A percentile compares a stretch with the other conserved stretches of the same genome.
These are phyloP conservation scores for Arrhamphus sclerolepis DNA, from an alignment of 2,797 vertebrate genomes.

Conservation along the genomic window DNA sequence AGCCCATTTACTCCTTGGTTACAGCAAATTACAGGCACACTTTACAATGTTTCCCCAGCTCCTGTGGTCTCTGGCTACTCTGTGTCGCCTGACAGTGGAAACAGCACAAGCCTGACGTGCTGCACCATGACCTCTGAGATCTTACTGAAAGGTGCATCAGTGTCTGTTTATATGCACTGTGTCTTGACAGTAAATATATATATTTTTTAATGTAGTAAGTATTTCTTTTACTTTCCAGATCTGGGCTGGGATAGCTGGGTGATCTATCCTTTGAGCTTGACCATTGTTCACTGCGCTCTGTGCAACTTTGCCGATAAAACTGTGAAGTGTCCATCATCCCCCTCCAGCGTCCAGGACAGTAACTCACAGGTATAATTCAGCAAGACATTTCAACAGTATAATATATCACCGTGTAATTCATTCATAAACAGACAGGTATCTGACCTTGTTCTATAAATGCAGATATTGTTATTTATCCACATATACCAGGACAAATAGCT, in stretches of 20 bases:
- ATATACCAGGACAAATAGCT: background rate
- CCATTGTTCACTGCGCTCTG: conserved; percentile 64
- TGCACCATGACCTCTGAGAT: conserved; percentile 70
- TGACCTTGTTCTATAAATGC: background rate
- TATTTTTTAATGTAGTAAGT: background rate
- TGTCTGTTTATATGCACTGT: background rate
- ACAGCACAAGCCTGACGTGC: conserved; percentile 53
- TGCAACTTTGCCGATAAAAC: conserved; percentile 48
- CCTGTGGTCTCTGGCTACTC: conserved; percentile 19
- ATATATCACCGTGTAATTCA: conserved; percentile 2
- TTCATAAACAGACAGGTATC: background rate
- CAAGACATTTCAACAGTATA: background rate
- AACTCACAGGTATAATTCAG: conserved; percentile 59
- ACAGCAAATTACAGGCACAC: background rate
- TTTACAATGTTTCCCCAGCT: conserved; percentile 14
- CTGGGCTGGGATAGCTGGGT: conserved; percentile 83
- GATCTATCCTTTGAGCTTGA: conserved; percentile 76
- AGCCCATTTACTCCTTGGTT: background rate
- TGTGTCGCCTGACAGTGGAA: conserved; percentile 28
- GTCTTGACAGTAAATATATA: no score
- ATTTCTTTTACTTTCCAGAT: conserved; percentile 59
- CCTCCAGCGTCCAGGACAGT: conserved; percentile 9
- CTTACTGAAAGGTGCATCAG: conserved; percentile 73
- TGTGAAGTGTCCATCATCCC: conserved; percentile 39
- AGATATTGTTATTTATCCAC: background rate